Evolutionary conservation across 2,888 invertebrate species (phyloP).

Genomic region (Pterobdella sp.): DNA sequence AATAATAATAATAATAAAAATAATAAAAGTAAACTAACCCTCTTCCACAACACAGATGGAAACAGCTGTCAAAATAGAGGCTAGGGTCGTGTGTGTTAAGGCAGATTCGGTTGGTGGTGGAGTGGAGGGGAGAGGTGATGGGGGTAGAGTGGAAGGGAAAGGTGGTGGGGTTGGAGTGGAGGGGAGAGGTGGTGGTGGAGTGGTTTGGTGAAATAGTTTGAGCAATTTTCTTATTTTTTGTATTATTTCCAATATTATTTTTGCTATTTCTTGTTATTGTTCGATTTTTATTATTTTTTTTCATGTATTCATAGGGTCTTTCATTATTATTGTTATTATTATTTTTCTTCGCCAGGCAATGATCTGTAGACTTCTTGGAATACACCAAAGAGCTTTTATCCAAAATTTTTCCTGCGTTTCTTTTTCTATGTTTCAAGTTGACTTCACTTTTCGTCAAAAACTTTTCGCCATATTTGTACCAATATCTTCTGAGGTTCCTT

Average conservation of each 20-base stretch:
- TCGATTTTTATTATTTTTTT: too few species aligned
- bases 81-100: neutral
- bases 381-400: neutral
- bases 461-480: neutral
- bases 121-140: neutral
- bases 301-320: too few species aligned
- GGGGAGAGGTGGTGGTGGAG: neutral
- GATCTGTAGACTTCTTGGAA: neutral
- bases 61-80: neutral
- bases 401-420: neutral
- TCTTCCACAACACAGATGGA: constrained; percentile 20
- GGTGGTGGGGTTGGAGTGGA: neutral
- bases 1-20: neutral
- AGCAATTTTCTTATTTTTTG: neutral
- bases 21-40: constrained; percentile 6
- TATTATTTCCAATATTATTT: neutral
- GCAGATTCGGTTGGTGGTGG: neutral
- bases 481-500: neutral
- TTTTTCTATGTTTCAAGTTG: neutral
- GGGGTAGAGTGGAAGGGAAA: neutral
- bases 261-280: too few species aligned
- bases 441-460: neutral
- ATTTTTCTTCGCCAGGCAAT: neutral
- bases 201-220: constrained; percentile 2
- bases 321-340: neutral